A percentile compares a stretch with the other conserved stretches of the same genome.
Evolutionary conservation across 2,888 invertebrate species (phyloP).

Genomic region (Acleris laterana): DNA sequence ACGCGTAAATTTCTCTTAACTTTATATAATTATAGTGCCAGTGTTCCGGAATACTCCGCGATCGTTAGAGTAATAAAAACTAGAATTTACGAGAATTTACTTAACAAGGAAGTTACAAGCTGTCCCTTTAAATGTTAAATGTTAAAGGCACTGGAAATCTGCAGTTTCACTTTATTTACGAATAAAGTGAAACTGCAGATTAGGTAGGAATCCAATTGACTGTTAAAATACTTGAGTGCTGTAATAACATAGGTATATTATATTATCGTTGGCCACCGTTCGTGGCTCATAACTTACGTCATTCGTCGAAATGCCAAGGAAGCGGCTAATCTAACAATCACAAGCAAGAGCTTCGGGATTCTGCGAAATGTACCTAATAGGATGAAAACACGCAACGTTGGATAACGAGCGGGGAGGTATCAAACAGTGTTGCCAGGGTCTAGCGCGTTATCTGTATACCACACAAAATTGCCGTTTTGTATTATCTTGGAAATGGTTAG

Average conservation of each 20-base stretch:
- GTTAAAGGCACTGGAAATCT: not conserved
- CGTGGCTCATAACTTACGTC: constrained; percentile 34
- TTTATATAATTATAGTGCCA: constrained; percentile 29
- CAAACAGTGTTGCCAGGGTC: constrained; percentile 39
- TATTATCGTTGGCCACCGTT: constrained; percentile 6
- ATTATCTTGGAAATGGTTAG: constrained; percentile 48
- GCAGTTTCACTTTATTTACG: too few species aligned
- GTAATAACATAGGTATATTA: too few species aligned
- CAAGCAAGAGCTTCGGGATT: constrained; percentile 38
- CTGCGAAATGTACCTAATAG: constrained; percentile 42
- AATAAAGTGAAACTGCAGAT: too few species aligned
- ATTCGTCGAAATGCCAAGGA: constrained; percentile 35
- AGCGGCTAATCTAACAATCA: constrained; percentile 37
- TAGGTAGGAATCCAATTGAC: not conserved
- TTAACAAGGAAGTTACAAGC: constrained; percentile 20
- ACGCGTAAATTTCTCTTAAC: constrained; percentile 30
- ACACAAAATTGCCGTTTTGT: constrained; percentile 46
- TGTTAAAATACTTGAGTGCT: not conserved
- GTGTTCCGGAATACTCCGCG: constrained; percentile 12
- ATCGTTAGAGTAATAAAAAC: constrained; percentile 21
- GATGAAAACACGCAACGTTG: constrained; percentile 49
- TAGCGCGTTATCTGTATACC: constrained; percentile 36
- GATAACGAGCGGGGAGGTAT: constrained; percentile 46
- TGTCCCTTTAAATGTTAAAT: constrained; percentile 6
- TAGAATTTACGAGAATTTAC: constrained; percentile 2